These are phyloP conservation scores for Poecile montanus DNA, from an alignment of 2,797 vertebrate species.

Conservation along the genomic window DNA sequence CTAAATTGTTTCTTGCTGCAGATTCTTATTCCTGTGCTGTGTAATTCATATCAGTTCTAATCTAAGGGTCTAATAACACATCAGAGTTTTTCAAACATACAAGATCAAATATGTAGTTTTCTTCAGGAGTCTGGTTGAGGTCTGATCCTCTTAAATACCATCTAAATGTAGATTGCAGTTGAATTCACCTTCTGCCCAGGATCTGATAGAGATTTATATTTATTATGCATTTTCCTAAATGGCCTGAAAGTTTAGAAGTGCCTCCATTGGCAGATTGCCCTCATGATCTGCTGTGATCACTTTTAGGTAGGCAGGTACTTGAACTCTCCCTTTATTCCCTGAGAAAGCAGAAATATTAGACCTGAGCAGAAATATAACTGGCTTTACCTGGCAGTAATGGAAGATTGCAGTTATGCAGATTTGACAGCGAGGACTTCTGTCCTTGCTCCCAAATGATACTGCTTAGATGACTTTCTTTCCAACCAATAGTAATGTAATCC, in stretches of 20 bases:
- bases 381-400: neutral
- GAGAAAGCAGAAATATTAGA: neutral
- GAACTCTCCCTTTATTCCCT: neutral
- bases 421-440: neutral
- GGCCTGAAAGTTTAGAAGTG: neutral
- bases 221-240: neutral
- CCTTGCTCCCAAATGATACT: neutral
- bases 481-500: neutral
- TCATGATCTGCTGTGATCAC: neutral
- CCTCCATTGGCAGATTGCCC: neutral
- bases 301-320: neutral
- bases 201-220: neutral
- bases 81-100: neutral
- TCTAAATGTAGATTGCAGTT: neutral
- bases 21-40: constrained; percentile 25
- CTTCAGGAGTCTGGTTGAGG: neutral
- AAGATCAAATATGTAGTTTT: neutral
- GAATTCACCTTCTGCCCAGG: neutral
- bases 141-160: neutral
- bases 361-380: neutral
- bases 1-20: constrained; percentile 42
- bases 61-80: constrained; percentile 18
- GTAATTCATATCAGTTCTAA: constrained; percentile 16
- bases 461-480: neutral
- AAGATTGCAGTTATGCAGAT: neutral